A percentile compares a stretch with the other conserved stretches of the same genome.
Conservation (phyloP, 2,888 invertebrate species). For the Pollenia labialis region DNA sequence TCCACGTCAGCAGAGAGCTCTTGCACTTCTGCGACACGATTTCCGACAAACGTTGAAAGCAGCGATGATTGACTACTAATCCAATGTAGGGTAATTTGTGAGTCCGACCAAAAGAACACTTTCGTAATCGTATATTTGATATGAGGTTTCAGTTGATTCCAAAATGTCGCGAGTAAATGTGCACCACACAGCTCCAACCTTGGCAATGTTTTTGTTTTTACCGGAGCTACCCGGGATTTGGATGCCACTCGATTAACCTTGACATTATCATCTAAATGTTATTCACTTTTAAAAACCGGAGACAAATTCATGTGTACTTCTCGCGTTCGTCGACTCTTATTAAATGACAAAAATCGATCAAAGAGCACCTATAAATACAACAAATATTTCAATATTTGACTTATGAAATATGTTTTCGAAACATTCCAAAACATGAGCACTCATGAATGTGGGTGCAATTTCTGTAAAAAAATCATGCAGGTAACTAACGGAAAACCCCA, state of each 20-base stretch:
- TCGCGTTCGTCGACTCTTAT: no score
- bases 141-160: constrained; percentile 32
- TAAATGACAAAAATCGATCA: no score
- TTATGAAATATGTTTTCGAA: no score
- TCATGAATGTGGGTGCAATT: no score
- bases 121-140: constrained; percentile 1
- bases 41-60: constrained; percentile 67
- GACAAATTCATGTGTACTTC: no score
- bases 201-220: constrained; percentile 66
- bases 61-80: constrained; percentile 51
- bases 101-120: constrained; percentile 63
- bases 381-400: no score
- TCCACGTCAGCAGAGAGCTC: constrained; percentile 19
- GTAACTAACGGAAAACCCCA: no score
- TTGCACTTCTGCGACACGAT: constrained; percentile 67
- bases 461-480: no score
- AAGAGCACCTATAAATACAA: no score
- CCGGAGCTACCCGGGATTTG: constrained; percentile 68
- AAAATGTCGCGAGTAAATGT: constrained; percentile 60
- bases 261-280: constrained; percentile 22
- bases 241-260: constrained; percentile 53
- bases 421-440: no score
- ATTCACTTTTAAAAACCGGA: no score
- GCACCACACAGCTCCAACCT: constrained; percentile 68
- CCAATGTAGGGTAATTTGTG: constrained; percentile 67